Evolutionary conservation across 2,888 invertebrate genomes (phyloP).

Genomic region (Orthosia incerta): DNA sequence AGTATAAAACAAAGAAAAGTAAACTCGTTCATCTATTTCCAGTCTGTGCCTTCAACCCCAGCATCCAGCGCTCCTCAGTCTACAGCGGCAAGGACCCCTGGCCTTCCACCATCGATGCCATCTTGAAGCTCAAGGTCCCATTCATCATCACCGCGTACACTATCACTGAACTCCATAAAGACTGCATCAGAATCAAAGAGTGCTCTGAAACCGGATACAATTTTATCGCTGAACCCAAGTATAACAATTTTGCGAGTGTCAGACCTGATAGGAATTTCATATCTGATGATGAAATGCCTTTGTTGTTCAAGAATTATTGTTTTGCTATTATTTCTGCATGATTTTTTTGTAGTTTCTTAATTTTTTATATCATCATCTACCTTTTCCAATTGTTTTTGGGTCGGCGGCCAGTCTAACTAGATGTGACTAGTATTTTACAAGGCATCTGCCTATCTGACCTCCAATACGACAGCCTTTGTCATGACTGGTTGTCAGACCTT

Average conservation of each 20-base stretch:
- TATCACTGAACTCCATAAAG: slow-evolving; percentile 92
- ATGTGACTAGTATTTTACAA: background rate
- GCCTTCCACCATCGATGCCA: slow-evolving; percentile 92
- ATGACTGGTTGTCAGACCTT: background rate
- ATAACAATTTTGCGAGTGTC: slow-evolving; percentile 93
- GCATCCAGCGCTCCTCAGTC: slow-evolving; percentile 92
- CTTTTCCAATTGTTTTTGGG: background rate
- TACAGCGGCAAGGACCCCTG: slow-evolving; percentile 92
- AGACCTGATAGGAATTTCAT: slow-evolving; percentile 94
- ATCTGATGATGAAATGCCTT: slow-evolving; percentile 93
- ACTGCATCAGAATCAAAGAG: slow-evolving; percentile 90
- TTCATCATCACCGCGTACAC: slow-evolving; percentile 93
- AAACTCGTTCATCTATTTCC: slow-evolving; percentile 60
- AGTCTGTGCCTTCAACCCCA: slow-evolving; percentile 94
- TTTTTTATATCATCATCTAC: background rate
- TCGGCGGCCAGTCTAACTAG: background rate
- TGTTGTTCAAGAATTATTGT: slow-evolving; percentile 94
- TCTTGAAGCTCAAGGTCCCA: slow-evolving; percentile 90
- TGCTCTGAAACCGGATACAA: slow-evolving; percentile 87
- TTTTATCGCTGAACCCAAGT: slow-evolving; percentile 89
- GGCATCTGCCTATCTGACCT: background rate
- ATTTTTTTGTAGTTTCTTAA: slow-evolving; percentile 9
- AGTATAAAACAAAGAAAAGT: too few relatives aligned
- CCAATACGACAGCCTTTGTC: background rate
- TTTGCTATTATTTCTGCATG: slow-evolving; percentile 88